Base-by-base conservation (phyloP, 2,888 invertebrate genomes). In the Andricus curvator region DNA sequence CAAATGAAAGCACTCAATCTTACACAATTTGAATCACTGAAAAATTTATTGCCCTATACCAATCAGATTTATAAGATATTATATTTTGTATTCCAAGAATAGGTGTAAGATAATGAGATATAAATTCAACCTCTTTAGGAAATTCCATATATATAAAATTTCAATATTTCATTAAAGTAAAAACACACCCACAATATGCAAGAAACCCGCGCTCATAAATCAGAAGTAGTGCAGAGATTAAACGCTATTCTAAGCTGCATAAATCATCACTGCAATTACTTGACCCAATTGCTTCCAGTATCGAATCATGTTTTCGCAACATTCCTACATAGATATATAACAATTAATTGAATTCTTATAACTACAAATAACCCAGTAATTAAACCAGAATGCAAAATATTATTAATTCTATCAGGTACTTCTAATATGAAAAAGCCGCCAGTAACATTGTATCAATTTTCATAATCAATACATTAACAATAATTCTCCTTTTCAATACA, bases 231-330 rank as follows among this genome's bases (percentile, higher is more conserved):
- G 20, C 70, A 70, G 48, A 70, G 25, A 70, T 70, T 48, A 51
- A 70, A 29, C 25, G 48, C 51, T 51, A 51, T 70, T 51, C 70
- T 70, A 51, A 48, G 70, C 48, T 70, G 70, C 51, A 70, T 70
- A 70, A 70, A 70, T 70, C 70, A 70, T 70, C 70, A 51, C 70
- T 44, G 70, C 51, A 70, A 70, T 70, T 70, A 70, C 70, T 70
- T 29, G 70, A 70, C 70, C 70, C 44, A 25, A 51, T 48, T 70
- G 25, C 48, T 70, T 70, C 48, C 9, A 70, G 29, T 51, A 70
- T 70, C 70, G 51, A 70, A 70, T 51, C 48, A 51, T 51, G 51
- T 70, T 70, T 70, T 70, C 70, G 29, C 70, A 70, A 70, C 29
- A 17, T 70, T 70, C 9, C 29, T 17, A 17, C 29, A 70, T 11